phyloP scores from a whole-genome alignment of 2,113 vertebrate genomes.

The Tachycineta bicolor region DNA sequence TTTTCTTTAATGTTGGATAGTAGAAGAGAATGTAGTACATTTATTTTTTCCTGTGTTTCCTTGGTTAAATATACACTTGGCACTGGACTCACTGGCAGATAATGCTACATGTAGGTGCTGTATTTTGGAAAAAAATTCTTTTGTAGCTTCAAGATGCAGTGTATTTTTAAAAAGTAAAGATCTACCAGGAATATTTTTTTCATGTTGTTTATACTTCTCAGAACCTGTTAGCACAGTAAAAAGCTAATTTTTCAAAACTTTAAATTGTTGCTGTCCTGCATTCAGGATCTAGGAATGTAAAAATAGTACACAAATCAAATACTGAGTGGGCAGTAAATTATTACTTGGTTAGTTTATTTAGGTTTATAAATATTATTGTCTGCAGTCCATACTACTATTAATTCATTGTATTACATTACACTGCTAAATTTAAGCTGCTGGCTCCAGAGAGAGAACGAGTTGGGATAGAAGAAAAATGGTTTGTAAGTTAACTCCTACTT shows the following conservation, averaged over 20 bases:
- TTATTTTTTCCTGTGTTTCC: constrained; percentile 22
- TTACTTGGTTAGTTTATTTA: constrained; percentile 27
- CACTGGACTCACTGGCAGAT: background rate
- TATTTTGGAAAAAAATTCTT: background rate
- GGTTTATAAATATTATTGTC: constrained; percentile 34
- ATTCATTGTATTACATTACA: background rate
- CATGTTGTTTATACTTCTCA: background rate
- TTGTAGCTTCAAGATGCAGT: background rate
- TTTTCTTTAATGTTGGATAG: background rate
- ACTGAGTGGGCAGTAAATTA: background rate
- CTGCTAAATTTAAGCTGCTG: constrained; percentile 13
- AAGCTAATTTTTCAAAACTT: background rate
- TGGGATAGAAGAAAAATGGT: background rate
- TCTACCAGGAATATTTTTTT: background rate
- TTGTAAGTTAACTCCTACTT: background rate
- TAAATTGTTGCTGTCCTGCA: background rate
- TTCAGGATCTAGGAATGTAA: background rate
- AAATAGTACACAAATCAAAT: background rate
- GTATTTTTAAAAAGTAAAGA: background rate
- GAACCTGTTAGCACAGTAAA: background rate
- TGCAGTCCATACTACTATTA: constrained; percentile 6
- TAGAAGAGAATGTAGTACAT: background rate
- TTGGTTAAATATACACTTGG: background rate
- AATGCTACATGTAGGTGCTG: background rate
- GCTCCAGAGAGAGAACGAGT: background rate